Conservation (phyloP, 92 coral and sea anemone genomes). For the Palythoa grandis region DNA sequence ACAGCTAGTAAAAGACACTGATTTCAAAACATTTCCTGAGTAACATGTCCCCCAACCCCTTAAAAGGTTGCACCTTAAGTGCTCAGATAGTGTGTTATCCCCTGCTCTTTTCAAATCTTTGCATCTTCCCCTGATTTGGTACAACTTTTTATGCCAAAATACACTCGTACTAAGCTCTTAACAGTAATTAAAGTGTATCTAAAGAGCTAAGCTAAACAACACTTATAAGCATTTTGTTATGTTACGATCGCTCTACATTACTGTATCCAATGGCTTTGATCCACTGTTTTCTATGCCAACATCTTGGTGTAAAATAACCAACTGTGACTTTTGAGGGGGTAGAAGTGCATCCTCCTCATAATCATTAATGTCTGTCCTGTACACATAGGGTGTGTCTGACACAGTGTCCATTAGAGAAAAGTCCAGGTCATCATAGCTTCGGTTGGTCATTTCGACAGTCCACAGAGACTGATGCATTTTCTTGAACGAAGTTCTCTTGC, state of each 20-base stretch:
- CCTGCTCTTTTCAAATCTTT: too few species aligned
- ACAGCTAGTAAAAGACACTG: too few species aligned
- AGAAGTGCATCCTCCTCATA: conserved; percentile 85
- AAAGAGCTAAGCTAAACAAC: too few species aligned
- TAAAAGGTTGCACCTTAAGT: too few species aligned
- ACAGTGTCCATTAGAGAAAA: conserved; percentile 83
- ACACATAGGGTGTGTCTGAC: conserved; percentile 81
- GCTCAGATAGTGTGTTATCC: too few species aligned
- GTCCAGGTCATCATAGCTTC: conserved; percentile 84
- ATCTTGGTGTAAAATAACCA: conserved; percentile 60
- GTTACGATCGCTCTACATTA: background rate
- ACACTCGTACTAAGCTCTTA: too few species aligned
- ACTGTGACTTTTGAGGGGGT: conserved; percentile 67
- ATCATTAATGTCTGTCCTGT: conserved; percentile 74
- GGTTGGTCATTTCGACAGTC: conserved; percentile 81
- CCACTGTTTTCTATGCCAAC: conserved; percentile 20
- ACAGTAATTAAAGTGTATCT: too few species aligned
- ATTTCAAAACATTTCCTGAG: too few species aligned
- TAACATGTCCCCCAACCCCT: too few species aligned
- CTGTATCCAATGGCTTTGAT: conserved; percentile 15
- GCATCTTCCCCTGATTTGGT: too few species aligned
- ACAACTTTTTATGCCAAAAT: too few species aligned
- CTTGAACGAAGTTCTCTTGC: conserved; percentile 46
- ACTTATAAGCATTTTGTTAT: too few species aligned
- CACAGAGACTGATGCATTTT: conserved; percentile 63